Conservation (phyloP, 1,140 invertebrate genomes). For the Ditylenchus dipsaci region DNA sequence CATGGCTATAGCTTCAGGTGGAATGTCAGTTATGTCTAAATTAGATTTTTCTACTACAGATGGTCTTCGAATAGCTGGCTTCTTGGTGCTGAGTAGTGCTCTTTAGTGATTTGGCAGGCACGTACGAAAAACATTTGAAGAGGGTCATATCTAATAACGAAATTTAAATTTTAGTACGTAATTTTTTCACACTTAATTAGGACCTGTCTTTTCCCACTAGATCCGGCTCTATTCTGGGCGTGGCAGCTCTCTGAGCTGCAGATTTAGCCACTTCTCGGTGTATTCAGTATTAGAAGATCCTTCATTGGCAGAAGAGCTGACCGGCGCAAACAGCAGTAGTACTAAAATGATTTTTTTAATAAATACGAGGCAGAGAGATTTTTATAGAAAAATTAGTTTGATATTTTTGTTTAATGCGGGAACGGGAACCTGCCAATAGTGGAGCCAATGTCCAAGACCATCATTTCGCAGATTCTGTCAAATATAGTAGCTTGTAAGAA, state of each 20-base stretch:
- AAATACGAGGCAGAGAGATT: too few species aligned
- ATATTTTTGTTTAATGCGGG: too few species aligned
- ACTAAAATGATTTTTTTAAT: too few species aligned
- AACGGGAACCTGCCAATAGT: too few species aligned
- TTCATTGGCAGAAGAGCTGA: constrained; percentile 6
- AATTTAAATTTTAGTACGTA: neutral
- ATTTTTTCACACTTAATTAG: constrained; percentile 10
- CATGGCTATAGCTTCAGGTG: constrained; percentile 8
- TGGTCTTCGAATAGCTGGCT: constrained; percentile 30
- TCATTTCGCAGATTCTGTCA: too few species aligned
- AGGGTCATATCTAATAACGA: constrained; percentile 49
- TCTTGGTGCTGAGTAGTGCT: constrained; percentile 50
- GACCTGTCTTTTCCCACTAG: constrained; percentile 54
- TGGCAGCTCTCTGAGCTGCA: neutral
- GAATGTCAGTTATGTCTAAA: constrained; percentile 20
- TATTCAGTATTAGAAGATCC: neutral
- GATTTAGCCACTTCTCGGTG: neutral
- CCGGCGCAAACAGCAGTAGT: constrained; percentile 44
- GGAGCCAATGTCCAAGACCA: too few species aligned
- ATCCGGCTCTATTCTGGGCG: constrained; percentile 51
- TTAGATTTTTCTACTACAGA: constrained; percentile 27
- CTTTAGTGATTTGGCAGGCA: constrained; percentile 57
- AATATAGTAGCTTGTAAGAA: too few species aligned
- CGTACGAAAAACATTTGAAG: constrained; percentile 57
- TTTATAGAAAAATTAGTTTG: too few species aligned